Evolutionary conservation across 2,888 invertebrate genomes (phyloP).

Genomic region (Dicranocentrus wangi): DNA sequence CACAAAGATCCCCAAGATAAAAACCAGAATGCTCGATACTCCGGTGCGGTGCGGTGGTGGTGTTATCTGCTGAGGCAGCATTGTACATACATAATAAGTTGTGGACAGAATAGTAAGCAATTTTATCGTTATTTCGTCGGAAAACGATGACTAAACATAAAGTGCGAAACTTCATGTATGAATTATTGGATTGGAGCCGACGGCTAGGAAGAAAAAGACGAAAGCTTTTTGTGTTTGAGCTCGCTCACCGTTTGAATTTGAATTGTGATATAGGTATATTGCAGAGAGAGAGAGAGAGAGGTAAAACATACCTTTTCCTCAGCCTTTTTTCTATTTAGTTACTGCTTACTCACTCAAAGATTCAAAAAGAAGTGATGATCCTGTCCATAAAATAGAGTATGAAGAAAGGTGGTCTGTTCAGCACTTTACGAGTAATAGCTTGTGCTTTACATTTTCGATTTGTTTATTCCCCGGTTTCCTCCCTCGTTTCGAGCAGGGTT

Average conservation of each 20-base stretch:
- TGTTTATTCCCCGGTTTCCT: constrained; percentile 43
- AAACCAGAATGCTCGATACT: constrained; percentile 12
- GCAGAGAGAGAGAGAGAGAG: too few species aligned
- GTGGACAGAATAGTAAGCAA: constrained; percentile 51
- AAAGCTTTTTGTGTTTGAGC: neutral
- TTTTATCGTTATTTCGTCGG: constrained; percentile 27
- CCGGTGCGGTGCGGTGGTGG: constrained; percentile 1
- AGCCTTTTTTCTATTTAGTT: neutral
- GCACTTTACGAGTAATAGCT: constrained; percentile 12
- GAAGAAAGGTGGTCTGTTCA: constrained; percentile 12
- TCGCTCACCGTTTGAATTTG: neutral
- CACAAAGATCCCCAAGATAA: constrained; percentile 40
- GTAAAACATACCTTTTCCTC: constrained; percentile 8
- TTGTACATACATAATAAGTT: constrained; percentile 46
- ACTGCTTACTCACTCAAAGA: neutral
- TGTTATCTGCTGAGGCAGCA: neutral
- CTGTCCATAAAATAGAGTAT: constrained; percentile 2
- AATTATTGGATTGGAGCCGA: constrained; percentile 57
- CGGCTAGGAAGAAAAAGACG: constrained; percentile 35
- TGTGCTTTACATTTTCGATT: constrained; percentile 27
- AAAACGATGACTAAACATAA: constrained; percentile 58
- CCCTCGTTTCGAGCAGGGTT: constrained; percentile 23
- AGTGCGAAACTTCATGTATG: constrained; percentile 57
- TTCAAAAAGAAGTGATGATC: neutral
- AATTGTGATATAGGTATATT: neutral